Conservation (phyloP, 2,113 vertebrate genomes). For the Hydrochoerus hydrochaeris region DNA sequence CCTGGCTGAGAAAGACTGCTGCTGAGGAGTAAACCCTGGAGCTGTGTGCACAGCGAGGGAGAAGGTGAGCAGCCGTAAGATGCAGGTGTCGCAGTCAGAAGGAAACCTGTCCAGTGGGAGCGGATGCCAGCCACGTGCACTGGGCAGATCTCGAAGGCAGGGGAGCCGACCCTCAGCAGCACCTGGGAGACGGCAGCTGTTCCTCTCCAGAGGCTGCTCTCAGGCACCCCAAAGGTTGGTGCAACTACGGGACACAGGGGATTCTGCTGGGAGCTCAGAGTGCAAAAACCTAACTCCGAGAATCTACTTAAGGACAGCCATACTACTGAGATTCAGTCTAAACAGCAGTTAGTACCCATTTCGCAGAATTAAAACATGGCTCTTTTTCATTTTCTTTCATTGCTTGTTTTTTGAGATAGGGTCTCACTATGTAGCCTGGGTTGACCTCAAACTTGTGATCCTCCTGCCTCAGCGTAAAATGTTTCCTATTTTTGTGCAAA, state of each 20-base stretch:
- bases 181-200: not conserved
- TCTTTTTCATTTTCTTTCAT: not conserved
- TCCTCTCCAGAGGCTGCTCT: rapidly evolving
- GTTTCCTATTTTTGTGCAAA: constrained; percentile 25
- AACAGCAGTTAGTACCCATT: not conserved
- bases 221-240: not conserved
- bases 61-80: not conserved
- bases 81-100: not conserved
- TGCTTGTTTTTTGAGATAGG: not conserved
- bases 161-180: not conserved
- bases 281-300: not conserved
- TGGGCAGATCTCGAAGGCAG: not conserved
- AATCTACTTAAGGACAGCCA: not conserved
- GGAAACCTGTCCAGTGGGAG: not conserved
- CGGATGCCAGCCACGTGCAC: not conserved
- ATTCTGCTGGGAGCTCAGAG: not conserved
- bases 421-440: not conserved
- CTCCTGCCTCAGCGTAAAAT: not conserved
- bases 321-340: not conserved
- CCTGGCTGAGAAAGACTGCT: not conserved
- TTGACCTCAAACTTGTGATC: not conserved
- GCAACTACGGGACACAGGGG: not conserved
- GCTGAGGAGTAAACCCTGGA: not conserved
- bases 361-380: not conserved
- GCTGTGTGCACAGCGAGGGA: not conserved